These are phyloP conservation scores for Nipponacmea schrenckii DNA, from an alignment of 2,888 invertebrate species.

Conservation along the genomic window DNA sequence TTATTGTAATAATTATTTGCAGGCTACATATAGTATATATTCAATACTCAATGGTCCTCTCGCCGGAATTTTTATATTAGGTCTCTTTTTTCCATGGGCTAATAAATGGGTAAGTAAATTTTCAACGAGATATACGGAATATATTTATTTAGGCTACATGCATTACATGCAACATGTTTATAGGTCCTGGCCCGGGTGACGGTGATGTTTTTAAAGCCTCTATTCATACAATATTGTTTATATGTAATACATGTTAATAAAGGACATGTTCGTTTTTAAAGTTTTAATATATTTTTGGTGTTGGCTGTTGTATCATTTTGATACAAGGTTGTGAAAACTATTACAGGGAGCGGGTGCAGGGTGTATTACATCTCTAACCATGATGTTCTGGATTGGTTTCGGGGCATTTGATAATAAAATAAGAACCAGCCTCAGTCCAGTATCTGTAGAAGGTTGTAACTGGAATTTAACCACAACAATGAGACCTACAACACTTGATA, in stretches of 20 bases:
- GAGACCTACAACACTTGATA: slow-evolving; percentile 18
- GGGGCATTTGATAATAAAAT: slow-evolving; percentile 32
- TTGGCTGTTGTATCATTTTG: no score
- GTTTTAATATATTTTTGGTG: no score
- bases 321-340: no score
- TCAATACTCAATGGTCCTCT: slow-evolving; percentile 26
- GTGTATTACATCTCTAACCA: slow-evolving; percentile 22
- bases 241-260: no score
- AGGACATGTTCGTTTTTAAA: no score
- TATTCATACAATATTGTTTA: no score
- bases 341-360: slow-evolving; percentile 33
- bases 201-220: no score
- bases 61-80: slow-evolving; percentile 23
- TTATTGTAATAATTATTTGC: not conserved
- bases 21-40: slow-evolving; percentile 22
- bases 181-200: no score
- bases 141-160: no score
- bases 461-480: slow-evolving; percentile 26
- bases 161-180: no score
- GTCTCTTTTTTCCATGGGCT: slow-evolving; percentile 24
- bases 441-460: slow-evolving; percentile 28
- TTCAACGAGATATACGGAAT: no score
- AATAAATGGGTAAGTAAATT: slow-evolving; percentile 21
- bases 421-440: slow-evolving; percentile 16
- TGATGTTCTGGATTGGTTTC: slow-evolving; percentile 36